phyloP scores from a whole-genome alignment of 2,113 vertebrate genomes.

The Pterocles orientalis region DNA sequence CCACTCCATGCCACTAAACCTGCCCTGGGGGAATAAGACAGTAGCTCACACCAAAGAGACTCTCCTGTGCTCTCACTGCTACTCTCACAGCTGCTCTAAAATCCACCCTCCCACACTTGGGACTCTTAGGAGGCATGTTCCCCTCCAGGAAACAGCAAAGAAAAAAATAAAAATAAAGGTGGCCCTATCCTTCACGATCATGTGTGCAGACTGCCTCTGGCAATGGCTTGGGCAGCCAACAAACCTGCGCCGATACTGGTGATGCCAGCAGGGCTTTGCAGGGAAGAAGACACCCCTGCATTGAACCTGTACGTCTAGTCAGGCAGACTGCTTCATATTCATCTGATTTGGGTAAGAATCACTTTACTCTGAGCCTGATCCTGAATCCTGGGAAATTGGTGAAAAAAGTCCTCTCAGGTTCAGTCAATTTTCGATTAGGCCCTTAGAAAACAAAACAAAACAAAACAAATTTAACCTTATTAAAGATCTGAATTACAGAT shows the following conservation, averaged over 20 bases:
- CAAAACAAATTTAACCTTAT: slow-evolving; percentile 4
- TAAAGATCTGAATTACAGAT: slow-evolving; percentile 54
- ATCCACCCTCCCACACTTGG: not conserved
- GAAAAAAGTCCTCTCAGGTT: not conserved
- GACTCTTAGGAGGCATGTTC: not conserved
- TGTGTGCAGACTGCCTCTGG: not conserved
- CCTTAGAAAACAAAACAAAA: not conserved
- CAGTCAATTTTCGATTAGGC: not conserved
- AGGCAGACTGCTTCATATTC: not conserved
- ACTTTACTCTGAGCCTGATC: not conserved
- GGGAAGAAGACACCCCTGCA: not conserved
- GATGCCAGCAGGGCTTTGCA: not conserved
- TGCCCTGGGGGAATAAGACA: not conserved
- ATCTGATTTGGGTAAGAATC: not conserved
- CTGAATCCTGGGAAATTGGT: not conserved
- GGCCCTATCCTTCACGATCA: not conserved
- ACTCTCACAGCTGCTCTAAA: not conserved
- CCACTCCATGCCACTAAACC: not conserved
- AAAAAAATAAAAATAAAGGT: not conserved
- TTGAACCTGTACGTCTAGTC: not conserved
- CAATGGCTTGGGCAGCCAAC: not conserved
- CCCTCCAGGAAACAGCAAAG: not conserved
- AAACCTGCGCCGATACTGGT: not conserved
- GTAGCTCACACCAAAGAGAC: not conserved
- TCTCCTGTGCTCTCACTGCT: not conserved